Evolutionary conservation across 2,888 invertebrate species (phyloP), one percentile per base, ranked within the genome.

Genomic region (Seira sanloemensis): DNA sequence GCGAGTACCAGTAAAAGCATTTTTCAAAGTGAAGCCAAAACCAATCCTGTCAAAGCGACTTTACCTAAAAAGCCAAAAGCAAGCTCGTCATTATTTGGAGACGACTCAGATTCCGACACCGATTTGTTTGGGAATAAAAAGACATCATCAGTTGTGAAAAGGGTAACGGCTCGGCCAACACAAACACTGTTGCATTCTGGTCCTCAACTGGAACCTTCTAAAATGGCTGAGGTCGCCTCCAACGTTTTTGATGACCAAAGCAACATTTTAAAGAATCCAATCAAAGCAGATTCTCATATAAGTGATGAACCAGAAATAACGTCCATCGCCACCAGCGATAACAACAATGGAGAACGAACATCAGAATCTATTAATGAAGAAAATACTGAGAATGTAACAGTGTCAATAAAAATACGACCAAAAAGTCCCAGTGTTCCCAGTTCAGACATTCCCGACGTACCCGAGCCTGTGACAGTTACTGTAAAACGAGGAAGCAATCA

Each of bases 91-190:
- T 71, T 88, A 18, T 87, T 85, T 87, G 73, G 75, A 19, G 86
- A 84, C 50, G 84, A 87, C 68, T 85, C 90, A 21, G 91, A 91
- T 84, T 90, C 90, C 74, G 91, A 76, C n/a, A 67, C 91, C 73
- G 91, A 91, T 89, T 88, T 92, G 58, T 91, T 91, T 88, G 89
- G 88, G 73, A 88, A 88, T 68, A 81, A 68, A 16, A 81, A 68
- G 23, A 69, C 37, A 37, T 37, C 12, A 37, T 37, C 37, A 7
- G 12, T 37, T 37, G 37, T 37, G 37, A n/a, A n/a, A n/a, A n/a
- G n/a, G n/a, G n/a, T n/a, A n/a, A n/a, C n/a, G n/a, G n/a, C n/a
- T n/a, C n/a, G n/a, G n/a, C n/a, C n/a, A n/a, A n/a, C n/a, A n/a
- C n/a, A n/a, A n/a, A n/a, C n/a, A n/a, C n/a, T n/a, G n/a, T n/a